Evolutionary conservation across 2,888 invertebrate species (phyloP), one percentile per base, ranked within the genome.

Genomic region (Rhopalosiphum nymphaeae): DNA sequence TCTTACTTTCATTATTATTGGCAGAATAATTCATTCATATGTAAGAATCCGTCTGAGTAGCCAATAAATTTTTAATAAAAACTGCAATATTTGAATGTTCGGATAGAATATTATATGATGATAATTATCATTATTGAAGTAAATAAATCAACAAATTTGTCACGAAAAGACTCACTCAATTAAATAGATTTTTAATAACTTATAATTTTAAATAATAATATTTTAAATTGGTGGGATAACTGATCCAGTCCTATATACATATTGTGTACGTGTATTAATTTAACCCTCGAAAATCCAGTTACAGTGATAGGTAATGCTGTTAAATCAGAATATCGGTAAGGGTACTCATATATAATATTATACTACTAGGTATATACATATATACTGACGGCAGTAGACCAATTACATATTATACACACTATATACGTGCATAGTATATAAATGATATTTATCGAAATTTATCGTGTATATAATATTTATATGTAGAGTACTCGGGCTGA

Each of bases 321-420:
- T 67, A 67, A 67, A 67, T n/a, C n/a, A 67, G n/a, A 67, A 67
- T n/a, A 67, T 67, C 67, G n/a, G n/a, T 16, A 67, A 67, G n/a
- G 67, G 67, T 67, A 36, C 67, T n/a, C 67, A 7, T 67, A 16
- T 67, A 67, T 67, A n/a, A n/a, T 67, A 16, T 67, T 67, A n/a
- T 67, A 67, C 61, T 61, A 3, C 61, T 11, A 61, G 11, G 61
- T 61, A n/a, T 67, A n/a, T 13, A n/a, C 4, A 49, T 10, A 49
- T 49, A 49, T 49, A 49, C n/a, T 13, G n/a, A n/a, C 4, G n/a
- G 29, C 29, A 13, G 13, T 29, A 11, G 29, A 61, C 61, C 10
- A 61, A 61, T 61, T 61, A 61, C 26, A 61, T 61, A 61, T 61
- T 57, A 67, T n/a, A 67, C n/a, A 4, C n/a, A 67, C n/a, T 13